Base-by-base conservation (phyloP, 2,888 invertebrate genomes). In the Heliconius aoede region DNA sequence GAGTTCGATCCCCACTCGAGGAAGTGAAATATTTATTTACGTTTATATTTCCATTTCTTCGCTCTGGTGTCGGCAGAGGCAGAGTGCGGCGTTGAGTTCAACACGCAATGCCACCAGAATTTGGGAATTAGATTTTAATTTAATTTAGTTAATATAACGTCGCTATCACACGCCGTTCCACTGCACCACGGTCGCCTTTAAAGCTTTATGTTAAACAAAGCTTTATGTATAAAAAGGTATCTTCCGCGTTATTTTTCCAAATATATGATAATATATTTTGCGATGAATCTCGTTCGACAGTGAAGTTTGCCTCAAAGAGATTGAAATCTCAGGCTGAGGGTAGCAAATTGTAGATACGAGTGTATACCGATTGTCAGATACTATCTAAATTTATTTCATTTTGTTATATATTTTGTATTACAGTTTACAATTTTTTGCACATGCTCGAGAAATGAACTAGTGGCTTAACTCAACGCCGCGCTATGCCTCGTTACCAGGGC, bases 341-440 rank as follows among this genome's bases (percentile, higher is more conserved):
- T 36, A 21, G 72, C 72, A 72, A 72, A 72, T 60, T 72, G 72
- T 58, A n/a, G n/a, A n/a, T n/a, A n/a, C n/a, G n/a, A n/a, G n/a
- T n/a, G n/a, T n/a, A 40, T 60, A 72, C 36, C 26, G 72, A 60
- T 60, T 72, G 60, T 60, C 26, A 3, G 18, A 60, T 60, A 26
- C 58, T 60, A 21, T 72, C 26, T 26, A 60, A 64, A 36, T 64
- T 24, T 24, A 30, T 36, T 36, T 32, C 0, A n/a, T 21, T 62
- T 62, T 62, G n/a, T 32, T 62, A 32, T 61, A 28, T 8, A 7
- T 62, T 30, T 62, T 62, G n/a, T 55, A 9, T 55, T n/a, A 55
- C 9, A n/a, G 21, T 55, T 55, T n/a, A 55, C n/a, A 51, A 21
- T 51, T 51, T 21, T n/a, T n/a, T n/a, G n/a, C n/a, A n/a, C n/a